Base-by-base conservation (phyloP, 1,140 invertebrate species). In the Scaptomyza pallida region DNA sequence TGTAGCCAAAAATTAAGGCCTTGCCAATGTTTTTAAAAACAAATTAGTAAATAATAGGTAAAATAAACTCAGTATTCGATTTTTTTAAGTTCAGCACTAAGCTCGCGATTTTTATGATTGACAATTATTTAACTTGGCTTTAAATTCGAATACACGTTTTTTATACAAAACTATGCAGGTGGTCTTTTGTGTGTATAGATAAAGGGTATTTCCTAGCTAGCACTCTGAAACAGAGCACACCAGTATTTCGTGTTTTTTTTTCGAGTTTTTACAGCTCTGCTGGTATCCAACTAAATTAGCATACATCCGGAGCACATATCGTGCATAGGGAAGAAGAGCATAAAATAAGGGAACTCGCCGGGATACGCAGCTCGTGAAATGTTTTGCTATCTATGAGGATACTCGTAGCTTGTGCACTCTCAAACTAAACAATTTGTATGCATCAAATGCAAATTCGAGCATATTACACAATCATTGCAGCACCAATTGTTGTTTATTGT, bases 401-500 rank as follows among this genome's bases (percentile, higher is more conserved):
- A 51, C 63, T 30, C 64, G 16, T 40, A 52, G 35, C 9, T 26
- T 15, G 21, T 21, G 33, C 33, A 35, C 21, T 43, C 47, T 41
- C 54, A 60, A 55, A 15, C 51, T 35, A 56, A 44, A 51, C 63
- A 62, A 79, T 80, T 76, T 55, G 81, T 70, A 76, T 80, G 81
- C 76, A 85, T 70, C 72, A 73, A 80, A 80, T 80, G 80, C 72
- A 85, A 83, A 85, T 70, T 69, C 2, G 13, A 37, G 52, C 51
- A 56, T 70, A 73, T 60, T 75, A 65, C 59, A 75, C 80, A 85
- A 86, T 86, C 61, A 67, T 75, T 71, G 71, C 72, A 60, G 43
- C 56, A 47, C 51, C 63, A 69, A 76, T 86, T 77, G 67, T 79
- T 74, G 76, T 77, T 86, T 86, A 75, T 85, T 79, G 45, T 69